A percentile compares a stretch with the other conserved stretches of the same genome.
Conservation (phyloP, 2,888 invertebrate species). For the Tenthredo mesomela region DNA sequence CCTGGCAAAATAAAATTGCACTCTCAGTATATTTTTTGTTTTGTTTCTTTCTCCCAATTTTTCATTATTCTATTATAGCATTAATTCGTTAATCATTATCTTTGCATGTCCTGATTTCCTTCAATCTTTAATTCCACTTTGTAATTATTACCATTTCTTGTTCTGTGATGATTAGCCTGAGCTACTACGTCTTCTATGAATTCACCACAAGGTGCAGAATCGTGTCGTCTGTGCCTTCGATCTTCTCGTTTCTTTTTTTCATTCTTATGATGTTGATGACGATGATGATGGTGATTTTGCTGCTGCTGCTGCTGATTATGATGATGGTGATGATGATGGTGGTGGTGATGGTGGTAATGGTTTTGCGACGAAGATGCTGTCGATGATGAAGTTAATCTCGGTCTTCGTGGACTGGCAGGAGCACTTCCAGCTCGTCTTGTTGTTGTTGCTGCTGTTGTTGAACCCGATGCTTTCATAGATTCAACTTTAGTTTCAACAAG, state of each 20-base stretch:
- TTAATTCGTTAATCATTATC: neutral
- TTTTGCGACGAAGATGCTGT: constrained; percentile 77
- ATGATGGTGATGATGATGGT: constrained; percentile 68
- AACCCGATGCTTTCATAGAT: constrained; percentile 79
- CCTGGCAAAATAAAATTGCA: constrained; percentile 60
- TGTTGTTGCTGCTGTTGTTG: constrained; percentile 76
- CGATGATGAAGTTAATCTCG: constrained; percentile 77
- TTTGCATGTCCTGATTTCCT: no score
- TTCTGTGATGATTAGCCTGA: constrained; percentile 57
- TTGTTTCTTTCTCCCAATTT: neutral
- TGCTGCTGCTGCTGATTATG: constrained; percentile 63
- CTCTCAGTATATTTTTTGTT: neutral
- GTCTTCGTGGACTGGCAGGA: constrained; percentile 77
- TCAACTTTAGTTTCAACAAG: constrained; percentile 87
- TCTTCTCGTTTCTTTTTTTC: constrained; percentile 63
- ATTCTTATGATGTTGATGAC: constrained; percentile 63
- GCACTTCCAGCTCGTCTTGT: constrained; percentile 77
- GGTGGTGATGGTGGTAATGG: constrained; percentile 68
- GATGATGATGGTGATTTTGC: constrained; percentile 61
- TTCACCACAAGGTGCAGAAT: constrained; percentile 73
- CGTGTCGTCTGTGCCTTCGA: constrained; percentile 69
- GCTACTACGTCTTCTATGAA: constrained; percentile 64
- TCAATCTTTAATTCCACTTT: neutral
- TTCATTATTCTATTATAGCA: neutral
- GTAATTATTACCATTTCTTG: constrained; percentile 60